Conservation (phyloP, 2,113 vertebrate genomes). For the Podocnemis expansa region DNA sequence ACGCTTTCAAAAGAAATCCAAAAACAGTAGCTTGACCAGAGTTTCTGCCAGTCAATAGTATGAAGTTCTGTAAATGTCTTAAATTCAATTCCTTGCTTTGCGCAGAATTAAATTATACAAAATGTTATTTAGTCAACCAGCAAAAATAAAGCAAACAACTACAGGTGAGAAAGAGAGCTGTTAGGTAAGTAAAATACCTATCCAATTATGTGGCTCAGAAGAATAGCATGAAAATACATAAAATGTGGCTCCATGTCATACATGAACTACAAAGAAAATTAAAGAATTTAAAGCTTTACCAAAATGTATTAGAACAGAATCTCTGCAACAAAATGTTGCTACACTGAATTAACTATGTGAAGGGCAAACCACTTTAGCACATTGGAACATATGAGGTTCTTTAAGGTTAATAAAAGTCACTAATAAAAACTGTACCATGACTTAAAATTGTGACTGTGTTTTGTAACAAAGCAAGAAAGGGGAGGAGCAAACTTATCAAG, state of each 20-base stretch:
- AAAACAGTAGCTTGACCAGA: background rate
- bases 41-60: background rate
- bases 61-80: background rate
- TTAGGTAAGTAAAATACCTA: background rate
- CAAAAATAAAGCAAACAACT: background rate
- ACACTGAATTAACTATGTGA: background rate
- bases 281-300: background rate
- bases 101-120: background rate
- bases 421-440: background rate
- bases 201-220: background rate
- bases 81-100: background rate
- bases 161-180: background rate
- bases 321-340: background rate
- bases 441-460: background rate
- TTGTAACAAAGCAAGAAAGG: background rate
- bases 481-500: background rate
- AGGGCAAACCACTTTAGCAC: background rate
- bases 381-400: background rate
- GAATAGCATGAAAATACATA: background rate
- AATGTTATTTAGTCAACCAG: background rate
- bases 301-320: background rate
- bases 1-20: background rate
- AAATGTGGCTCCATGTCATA: background rate
- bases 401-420: background rate
- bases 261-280: background rate